Evolutionary conservation across 2,888 invertebrate genomes (phyloP).

Genomic region (Agapostemon virescens): DNA sequence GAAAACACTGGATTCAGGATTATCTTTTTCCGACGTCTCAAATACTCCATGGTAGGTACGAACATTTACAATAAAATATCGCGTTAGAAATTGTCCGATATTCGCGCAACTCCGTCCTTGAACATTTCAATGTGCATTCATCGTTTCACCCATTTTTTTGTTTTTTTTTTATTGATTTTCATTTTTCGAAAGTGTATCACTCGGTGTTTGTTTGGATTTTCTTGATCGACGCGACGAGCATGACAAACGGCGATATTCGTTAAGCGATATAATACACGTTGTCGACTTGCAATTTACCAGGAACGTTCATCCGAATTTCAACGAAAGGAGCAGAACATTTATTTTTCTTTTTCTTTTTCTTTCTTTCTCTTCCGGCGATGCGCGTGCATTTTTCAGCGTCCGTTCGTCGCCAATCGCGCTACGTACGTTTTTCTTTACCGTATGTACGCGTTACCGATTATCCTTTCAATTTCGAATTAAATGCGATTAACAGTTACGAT

Average conservation of each 20-base stretch:
- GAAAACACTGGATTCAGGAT: slow-evolving; percentile 37
- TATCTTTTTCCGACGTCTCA: slow-evolving; percentile 23
- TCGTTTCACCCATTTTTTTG: not conserved
- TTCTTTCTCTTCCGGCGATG: slow-evolving; percentile 33
- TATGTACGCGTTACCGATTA: slow-evolving; percentile 35
- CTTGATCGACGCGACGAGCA: slow-evolving; percentile 36
- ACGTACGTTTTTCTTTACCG: slow-evolving; percentile 25
- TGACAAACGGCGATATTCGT: slow-evolving; percentile 50
- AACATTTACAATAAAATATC: slow-evolving; percentile 47
- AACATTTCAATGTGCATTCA: slow-evolving; percentile 36
- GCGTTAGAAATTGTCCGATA: slow-evolving; percentile 22
- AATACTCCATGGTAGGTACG: slow-evolving; percentile 36
- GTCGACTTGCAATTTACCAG: slow-evolving; percentile 50
- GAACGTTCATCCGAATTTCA: slow-evolving; percentile 57
- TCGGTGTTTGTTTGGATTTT: slow-evolving; percentile 27
- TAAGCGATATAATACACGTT: slow-evolving; percentile 51
- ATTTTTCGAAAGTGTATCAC: slow-evolving; percentile 34
- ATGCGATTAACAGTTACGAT: slow-evolving; percentile 49
- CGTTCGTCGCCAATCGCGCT: slow-evolving; percentile 23
- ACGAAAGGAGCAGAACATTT: slow-evolving; percentile 51
- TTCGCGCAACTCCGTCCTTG: slow-evolving; percentile 39
- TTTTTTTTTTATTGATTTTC: not conserved
- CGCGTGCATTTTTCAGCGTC: slow-evolving; percentile 37
- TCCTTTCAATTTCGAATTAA: slow-evolving; percentile 52
- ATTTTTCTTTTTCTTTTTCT: not conserved